Evolutionary conservation across 2,888 invertebrate species (phyloP), one percentile per base, ranked within the genome.

Genomic region (Trissonchulus latispiculum): DNA sequence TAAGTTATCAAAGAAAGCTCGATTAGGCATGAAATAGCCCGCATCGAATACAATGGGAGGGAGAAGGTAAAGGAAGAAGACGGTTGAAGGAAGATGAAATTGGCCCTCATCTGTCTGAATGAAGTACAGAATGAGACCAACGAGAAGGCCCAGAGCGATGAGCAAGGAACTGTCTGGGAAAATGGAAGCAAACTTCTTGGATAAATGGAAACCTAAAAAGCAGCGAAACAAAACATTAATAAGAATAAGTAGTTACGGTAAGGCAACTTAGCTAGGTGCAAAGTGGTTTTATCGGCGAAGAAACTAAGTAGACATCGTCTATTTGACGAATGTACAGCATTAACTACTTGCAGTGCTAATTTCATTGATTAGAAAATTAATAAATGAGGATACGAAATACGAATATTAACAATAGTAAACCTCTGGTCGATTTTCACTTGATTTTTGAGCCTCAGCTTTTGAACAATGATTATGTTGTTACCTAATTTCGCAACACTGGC

Each of bases 21-120:
- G 88, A 84, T 95, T 95, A 31, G 96, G 96, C 96, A 96, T 96
- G 85, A 95, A 96, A 84, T 97, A 97, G n/a, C 96, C 97, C 2
- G 97, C 97, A 83, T 97, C 97, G 81, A 97, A 87, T 79, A 97
- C 96, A 80, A 99, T 97, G 61, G 97, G 97, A 62, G 97, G 97
- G 80, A 97, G 87, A 91, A 96, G 93, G 85, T 93, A 95, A 77
- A 96, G 89, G 87, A 97, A 97, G 88, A 97, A 97, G 23, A 92
- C 91, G 83, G 93, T 91, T 0, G 96, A 93, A 1, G 95, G 93
- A 72, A 97, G 87, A 0, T 93, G 92, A 76, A 83, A 84, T 36
- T 28, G n/a, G n/a, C 36, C 8, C 68, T 80, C 77, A 70, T 80
- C 78, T 28, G 80, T 77, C 32, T 80, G 78, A 31, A 80, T 84